Conservation (phyloP, 1,140 invertebrate species). For the Cydia amplana region DNA sequence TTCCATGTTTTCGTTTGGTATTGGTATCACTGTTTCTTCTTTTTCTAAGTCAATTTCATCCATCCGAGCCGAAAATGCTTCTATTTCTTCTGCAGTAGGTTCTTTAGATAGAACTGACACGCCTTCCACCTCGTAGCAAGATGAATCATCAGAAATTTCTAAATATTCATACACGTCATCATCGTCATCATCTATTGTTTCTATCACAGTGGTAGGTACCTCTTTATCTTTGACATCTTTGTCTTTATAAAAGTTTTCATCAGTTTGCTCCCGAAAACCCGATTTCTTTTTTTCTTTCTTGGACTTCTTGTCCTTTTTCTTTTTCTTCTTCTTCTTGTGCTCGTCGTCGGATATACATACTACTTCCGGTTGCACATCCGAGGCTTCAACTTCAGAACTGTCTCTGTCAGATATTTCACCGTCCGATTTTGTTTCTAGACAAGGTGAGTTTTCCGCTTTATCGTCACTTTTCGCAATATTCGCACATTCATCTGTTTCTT, state of each 20-base stretch:
- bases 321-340: conserved; percentile 23
- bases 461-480: neutral
- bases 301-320: conserved; percentile 29
- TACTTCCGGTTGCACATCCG: conserved; percentile 31
- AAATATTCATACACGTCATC: conserved; percentile 63
- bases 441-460: neutral
- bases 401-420: conserved; percentile 32
- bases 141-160: conserved; percentile 74
- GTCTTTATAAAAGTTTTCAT: conserved; percentile 35
- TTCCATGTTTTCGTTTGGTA: conserved; percentile 39
- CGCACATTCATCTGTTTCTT: neutral
- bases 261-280: conserved; percentile 30
- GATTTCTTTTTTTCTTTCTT: conserved; percentile 33
- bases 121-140: conserved; percentile 68
- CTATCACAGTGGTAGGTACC: neutral
- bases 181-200: conserved; percentile 42
- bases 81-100: conserved; percentile 68
- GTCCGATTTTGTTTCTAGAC: conserved; percentile 12
- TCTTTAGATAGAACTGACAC: conserved; percentile 66
- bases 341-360: conserved; percentile 20
- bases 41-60: conserved; percentile 69
- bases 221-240: conserved; percentile 34
- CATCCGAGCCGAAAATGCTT: conserved; percentile 71
- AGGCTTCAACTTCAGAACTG: conserved; percentile 32
- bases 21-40: conserved; percentile 49